Conservation (phyloP, 1,140 invertebrate genomes). For the Zaprionus ghesquierei region DNA sequence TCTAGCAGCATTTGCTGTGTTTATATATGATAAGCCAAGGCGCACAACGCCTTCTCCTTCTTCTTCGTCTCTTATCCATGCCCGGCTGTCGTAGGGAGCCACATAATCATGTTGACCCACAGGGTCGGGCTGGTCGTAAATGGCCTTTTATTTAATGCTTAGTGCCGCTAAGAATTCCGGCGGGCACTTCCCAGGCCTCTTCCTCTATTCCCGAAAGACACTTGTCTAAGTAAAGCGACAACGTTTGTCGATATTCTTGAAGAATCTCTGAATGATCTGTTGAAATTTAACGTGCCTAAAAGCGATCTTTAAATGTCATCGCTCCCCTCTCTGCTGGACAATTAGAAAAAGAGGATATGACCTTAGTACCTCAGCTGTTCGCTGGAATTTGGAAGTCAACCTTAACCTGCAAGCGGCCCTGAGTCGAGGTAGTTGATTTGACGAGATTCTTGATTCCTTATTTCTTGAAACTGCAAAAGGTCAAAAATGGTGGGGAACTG, state of each 20-base stretch:
- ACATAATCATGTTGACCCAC: slow-evolving; percentile 38
- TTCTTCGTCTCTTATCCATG: background rate
- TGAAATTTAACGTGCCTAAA: slow-evolving; percentile 15
- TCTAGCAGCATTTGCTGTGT: slow-evolving; percentile 17
- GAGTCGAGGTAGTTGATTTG: background rate
- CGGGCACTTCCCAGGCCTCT: background rate
- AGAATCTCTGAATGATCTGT: slow-evolving; percentile 30
- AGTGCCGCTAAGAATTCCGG: slow-evolving; percentile 55
- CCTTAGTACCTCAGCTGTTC: background rate
- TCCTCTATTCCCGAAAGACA: background rate
- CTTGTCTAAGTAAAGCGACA: slow-evolving; percentile 52
- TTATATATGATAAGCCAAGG: slow-evolving; percentile 34
- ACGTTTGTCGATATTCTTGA: slow-evolving; percentile 42
- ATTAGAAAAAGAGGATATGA: too few relatives aligned
- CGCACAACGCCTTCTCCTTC: slow-evolving; percentile 3
- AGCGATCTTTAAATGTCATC: too few relatives aligned
- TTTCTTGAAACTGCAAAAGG: slow-evolving; percentile 4
- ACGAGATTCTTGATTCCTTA: background rate
- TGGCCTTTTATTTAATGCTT: slow-evolving; percentile 76
- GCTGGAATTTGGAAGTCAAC: background rate
- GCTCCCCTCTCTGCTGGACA: too few relatives aligned
- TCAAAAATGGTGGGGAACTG: background rate
- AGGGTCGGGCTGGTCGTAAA: slow-evolving; percentile 58
- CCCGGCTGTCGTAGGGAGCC: background rate
- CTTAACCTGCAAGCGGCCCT: background rate